A percentile compares a stretch with the other conserved stretches of the same genome.
Evolutionary conservation across 2,797 vertebrate species (phyloP).

Genomic region (Aratinga solstitialis): DNA sequence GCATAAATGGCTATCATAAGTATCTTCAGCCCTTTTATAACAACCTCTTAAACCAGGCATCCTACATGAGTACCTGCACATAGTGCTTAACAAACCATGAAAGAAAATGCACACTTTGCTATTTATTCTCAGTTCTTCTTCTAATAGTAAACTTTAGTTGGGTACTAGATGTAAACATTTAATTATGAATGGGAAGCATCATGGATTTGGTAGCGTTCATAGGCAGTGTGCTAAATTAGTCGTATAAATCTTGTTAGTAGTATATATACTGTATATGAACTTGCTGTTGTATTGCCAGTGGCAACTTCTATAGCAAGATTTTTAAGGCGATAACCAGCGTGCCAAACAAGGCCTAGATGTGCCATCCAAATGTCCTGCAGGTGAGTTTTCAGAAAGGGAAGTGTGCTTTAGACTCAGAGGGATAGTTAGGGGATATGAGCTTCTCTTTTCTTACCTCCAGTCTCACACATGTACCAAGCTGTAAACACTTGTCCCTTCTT

Average conservation of each 20-base stretch:
- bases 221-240: neutral
- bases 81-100: neutral
- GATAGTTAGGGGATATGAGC: neutral
- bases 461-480: neutral
- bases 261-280: neutral
- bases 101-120: neutral
- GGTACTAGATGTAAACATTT: neutral
- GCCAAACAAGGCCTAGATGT: neutral
- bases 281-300: neutral
- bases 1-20: conserved; percentile 61
- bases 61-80: conserved; percentile 14
- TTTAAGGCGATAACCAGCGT: neutral
- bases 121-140: neutral
- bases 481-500: neutral
- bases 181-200: neutral
- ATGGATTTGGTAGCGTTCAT: neutral
- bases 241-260: neutral
- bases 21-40: conserved; percentile 65
- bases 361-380: neutral
- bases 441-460: neutral
- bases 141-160: neutral
- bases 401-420: neutral
- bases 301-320: neutral
- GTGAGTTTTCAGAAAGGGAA: neutral
- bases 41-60: conserved; percentile 44